These are phyloP conservation scores for Champsocephalus esox DNA, from an alignment of 2,797 vertebrate genomes.

Conservation along the genomic window DNA sequence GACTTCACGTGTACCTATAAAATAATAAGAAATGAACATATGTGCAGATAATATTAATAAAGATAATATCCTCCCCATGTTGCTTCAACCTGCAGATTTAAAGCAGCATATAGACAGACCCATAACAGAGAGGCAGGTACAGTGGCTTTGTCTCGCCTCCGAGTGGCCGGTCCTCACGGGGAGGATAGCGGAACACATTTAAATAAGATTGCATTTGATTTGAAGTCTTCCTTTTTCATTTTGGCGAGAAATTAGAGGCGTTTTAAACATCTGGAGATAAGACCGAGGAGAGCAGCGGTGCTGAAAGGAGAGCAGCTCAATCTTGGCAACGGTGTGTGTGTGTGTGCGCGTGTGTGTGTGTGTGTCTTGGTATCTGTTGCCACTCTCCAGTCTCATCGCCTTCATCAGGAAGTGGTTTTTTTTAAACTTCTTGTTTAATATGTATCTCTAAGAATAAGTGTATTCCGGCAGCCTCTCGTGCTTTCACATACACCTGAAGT, in stretches of 20 bases:
- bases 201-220: not conserved
- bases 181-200: not conserved
- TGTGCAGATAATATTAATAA: not conserved
- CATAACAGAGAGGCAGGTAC: not conserved
- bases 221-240: not conserved
- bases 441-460: not conserved
- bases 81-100: not conserved
- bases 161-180: not conserved
- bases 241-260: not conserved
- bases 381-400: slow-evolving; percentile 51
- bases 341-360: slow-evolving; percentile 24
- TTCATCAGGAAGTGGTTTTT: slow-evolving; percentile 37
- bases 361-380: slow-evolving; percentile 43
- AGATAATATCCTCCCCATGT: not conserved
- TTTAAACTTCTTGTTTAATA: too few relatives aligned
- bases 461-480: slow-evolving; percentile 27
- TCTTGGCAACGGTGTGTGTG: slow-evolving; percentile 53
- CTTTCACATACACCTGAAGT: slow-evolving; percentile 46
- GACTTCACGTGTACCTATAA: not conserved
- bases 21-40: not conserved
- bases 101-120: not conserved
- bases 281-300: slow-evolving; percentile 61
- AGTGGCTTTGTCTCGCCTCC: slow-evolving; percentile 6
- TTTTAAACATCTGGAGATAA: slow-evolving; percentile 41
- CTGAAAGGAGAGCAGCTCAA: slow-evolving; percentile 80